phyloP scores from a whole-genome alignment of 2,797 vertebrate species.

The Poeciliopsis gracilis region DNA sequence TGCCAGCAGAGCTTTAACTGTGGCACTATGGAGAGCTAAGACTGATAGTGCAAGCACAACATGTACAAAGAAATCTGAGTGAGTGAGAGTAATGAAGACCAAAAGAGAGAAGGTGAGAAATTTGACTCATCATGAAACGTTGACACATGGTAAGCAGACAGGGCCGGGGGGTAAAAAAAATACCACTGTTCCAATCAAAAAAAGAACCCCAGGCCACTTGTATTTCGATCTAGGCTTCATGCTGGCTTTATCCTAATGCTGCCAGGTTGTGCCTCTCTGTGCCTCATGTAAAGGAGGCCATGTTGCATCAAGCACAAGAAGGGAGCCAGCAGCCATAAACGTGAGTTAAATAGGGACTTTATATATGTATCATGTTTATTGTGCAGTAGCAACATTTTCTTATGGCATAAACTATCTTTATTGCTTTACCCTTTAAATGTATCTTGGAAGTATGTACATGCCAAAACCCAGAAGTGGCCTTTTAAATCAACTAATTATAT shows the following conservation, averaged over 20 bases:
- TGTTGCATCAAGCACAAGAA: conserved; percentile 12
- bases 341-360: conserved; percentile 26
- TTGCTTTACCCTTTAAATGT: conserved; percentile 33
- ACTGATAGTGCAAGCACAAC: conserved; percentile 1
- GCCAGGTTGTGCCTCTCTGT: conserved; percentile 14
- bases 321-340: conserved; percentile 21
- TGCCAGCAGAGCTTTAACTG: not conserved
- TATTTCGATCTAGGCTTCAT: conserved; percentile 55
- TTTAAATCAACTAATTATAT: conserved; percentile 9
- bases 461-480: conserved; percentile 20
- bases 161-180: conserved; percentile 14
- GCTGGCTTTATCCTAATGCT: conserved; percentile 39
- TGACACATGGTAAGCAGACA: conserved; percentile 43
- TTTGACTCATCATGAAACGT: conserved; percentile 59
- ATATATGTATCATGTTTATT: conserved; percentile 30
- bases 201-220: conserved; percentile 40
- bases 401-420: conserved; percentile 12
- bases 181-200: conserved; percentile 44
- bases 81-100: conserved; percentile 21
- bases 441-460: conserved; percentile 30
- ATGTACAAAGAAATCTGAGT: conserved; percentile 17
- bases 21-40: not conserved
- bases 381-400: conserved; percentile 11
- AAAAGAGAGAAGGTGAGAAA: conserved; percentile 23
- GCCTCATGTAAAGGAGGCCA: conserved; percentile 34